phyloP scores from a whole-genome alignment of 2,888 invertebrate genomes.

The Lasioglossum pauxillum region DNA sequence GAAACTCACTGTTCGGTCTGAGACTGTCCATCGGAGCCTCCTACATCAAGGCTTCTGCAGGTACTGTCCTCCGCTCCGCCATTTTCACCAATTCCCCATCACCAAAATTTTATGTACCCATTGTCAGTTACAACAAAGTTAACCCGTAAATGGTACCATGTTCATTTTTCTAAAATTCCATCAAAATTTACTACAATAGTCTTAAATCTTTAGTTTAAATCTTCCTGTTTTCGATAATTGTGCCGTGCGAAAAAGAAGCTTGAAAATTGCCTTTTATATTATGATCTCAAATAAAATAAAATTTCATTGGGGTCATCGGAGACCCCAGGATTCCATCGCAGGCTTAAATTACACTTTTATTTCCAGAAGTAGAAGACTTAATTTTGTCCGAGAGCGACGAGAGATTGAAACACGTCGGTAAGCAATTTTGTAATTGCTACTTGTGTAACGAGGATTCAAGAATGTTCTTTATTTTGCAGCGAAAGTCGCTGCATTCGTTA shows the following conservation, averaged over 20 bases:
- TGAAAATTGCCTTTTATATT: too few relatives aligned
- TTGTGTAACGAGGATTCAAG: background rate
- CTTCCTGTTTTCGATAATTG: too few relatives aligned
- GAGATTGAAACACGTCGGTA: background rate
- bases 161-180: too few relatives aligned
- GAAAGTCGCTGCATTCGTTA: constrained; percentile 28
- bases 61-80: background rate
- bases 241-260: background rate
- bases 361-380: background rate
- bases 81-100: background rate
- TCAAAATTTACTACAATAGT: too few relatives aligned
- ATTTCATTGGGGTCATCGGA: background rate
- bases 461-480: background rate
- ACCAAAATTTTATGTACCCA: background rate
- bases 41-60: background rate
- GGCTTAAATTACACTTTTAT: background rate
- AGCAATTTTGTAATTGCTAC: background rate
- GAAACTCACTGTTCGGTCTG: constrained; percentile 64
- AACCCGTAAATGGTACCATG: too few relatives aligned
- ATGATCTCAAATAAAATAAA: too few relatives aligned
- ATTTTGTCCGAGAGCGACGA: background rate
- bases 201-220: background rate
- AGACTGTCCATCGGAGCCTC: constrained; percentile 33
- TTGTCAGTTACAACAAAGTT: too few relatives aligned
- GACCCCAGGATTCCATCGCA: too few relatives aligned